Conservation (phyloP, 2,113 vertebrate genomes). For the Mustelus asterias region DNA sequence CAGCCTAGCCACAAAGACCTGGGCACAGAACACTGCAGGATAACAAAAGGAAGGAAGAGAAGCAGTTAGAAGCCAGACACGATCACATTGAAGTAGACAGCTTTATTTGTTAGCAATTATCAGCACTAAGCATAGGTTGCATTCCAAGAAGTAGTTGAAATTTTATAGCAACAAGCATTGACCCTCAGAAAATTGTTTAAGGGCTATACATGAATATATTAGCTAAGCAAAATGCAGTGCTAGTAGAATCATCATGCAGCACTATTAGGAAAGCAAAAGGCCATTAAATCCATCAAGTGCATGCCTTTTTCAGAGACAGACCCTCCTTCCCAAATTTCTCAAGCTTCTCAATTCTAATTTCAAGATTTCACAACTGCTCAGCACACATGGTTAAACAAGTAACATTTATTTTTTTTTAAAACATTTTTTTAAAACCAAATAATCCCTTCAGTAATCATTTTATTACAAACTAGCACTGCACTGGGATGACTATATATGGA, state of each 20-base stretch:
- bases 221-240: background rate
- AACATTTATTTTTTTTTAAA: background rate
- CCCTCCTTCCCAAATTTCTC: background rate
- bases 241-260: background rate
- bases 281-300: background rate
- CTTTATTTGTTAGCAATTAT: slow-evolving; percentile 36
- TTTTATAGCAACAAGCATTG: background rate
- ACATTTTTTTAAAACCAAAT: background rate
- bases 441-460: background rate
- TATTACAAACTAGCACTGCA: background rate
- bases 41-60: slow-evolving; percentile 91
- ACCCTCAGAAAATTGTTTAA: background rate
- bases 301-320: background rate
- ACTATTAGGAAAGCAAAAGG: background rate
- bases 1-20: slow-evolving; percentile 99
- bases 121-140: slow-evolving; percentile 13
- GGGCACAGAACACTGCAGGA: slow-evolving; percentile 99
- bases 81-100: slow-evolving; percentile 49
- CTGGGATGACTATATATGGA: background rate
- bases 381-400: background rate
- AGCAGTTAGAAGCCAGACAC: slow-evolving; percentile 79
- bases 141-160: slow-evolving; percentile 29
- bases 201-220: background rate
- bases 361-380: background rate
- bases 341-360: background rate